Evolutionary conservation across 2,113 vertebrate species (phyloP).

Genomic region (Psephotus haematonotus): DNA sequence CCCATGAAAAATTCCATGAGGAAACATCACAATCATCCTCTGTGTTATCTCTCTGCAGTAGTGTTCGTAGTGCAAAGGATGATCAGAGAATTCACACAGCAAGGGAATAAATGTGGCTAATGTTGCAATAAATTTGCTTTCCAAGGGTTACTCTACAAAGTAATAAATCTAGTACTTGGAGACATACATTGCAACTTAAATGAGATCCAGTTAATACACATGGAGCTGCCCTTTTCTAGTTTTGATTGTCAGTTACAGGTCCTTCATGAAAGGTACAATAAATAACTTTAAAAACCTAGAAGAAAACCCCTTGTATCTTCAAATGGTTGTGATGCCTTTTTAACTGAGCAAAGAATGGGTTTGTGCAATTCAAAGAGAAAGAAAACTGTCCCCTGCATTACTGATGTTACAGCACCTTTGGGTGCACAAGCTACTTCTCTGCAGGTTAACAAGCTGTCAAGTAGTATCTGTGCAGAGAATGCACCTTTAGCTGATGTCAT

Average conservation of each 20-base stretch:
- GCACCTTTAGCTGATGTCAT: not conserved
- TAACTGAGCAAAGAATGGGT: not conserved
- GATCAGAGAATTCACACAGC: not conserved
- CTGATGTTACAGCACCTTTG: not conserved
- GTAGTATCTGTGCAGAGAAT: not conserved
- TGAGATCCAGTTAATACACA: not conserved
- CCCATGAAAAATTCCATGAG: no score
- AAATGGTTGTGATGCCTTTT: not conserved
- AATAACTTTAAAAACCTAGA: not conserved
- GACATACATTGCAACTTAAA: not conserved
- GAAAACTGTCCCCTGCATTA: not conserved
- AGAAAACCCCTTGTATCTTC: not conserved
- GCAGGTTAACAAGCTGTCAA: not conserved
- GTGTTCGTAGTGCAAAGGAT: not conserved
- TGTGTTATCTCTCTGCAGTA: not conserved
- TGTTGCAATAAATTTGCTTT: not conserved
- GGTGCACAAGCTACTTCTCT: not conserved
- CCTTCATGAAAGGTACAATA: not conserved
- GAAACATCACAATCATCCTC: not conserved
- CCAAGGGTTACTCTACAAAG: not conserved
- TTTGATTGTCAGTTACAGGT: not conserved
- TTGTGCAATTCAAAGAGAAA: not conserved
- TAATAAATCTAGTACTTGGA: not conserved
- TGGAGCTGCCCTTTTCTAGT: not conserved
- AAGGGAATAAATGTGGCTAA: not conserved